Evolutionary conservation across 2,888 invertebrate species (phyloP).

Genomic region (Zaprionus lineosus): DNA sequence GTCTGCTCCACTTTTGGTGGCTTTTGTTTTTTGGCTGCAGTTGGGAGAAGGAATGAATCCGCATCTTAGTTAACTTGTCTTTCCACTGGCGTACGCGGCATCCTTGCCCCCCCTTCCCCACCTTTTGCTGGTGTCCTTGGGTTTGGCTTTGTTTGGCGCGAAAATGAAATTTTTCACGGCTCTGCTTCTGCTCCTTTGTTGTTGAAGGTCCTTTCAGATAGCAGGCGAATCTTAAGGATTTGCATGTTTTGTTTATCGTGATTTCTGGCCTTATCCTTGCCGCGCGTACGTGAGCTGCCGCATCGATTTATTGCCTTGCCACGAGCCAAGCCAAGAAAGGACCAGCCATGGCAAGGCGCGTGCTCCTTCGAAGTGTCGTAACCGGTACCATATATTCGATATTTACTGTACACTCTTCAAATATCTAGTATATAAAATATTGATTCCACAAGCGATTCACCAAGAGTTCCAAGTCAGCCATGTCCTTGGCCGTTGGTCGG

Average conservation of each 20-base stretch:
- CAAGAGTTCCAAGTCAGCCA: too few species aligned
- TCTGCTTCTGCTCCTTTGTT: not conserved
- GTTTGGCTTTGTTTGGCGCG: constrained; percentile 40
- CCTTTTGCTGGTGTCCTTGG: not conserved
- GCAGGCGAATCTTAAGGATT: constrained; percentile 59
- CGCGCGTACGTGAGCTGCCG: constrained; percentile 36
- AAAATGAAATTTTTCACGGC: constrained; percentile 46
- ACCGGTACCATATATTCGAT: too few species aligned
- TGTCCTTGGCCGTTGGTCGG: too few species aligned
- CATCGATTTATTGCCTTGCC: constrained; percentile 44
- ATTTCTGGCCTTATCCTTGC: constrained; percentile 55
- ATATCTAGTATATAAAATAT: too few species aligned
- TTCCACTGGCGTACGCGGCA: constrained; percentile 35
- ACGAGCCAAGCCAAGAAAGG: too few species aligned
- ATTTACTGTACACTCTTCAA: too few species aligned
- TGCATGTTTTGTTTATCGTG: constrained; percentile 67
- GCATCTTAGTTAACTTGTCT: constrained; percentile 54
- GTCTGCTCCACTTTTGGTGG: not conserved
- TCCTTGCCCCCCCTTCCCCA: not conserved
- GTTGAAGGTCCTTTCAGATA: constrained; percentile 15
- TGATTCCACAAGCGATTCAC: too few species aligned
- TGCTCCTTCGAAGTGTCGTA: too few species aligned
- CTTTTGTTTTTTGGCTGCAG: constrained; percentile 6
- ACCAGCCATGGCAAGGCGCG: too few species aligned
- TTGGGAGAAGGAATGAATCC: constrained; percentile 1